Conservation (phyloP, 2,113 vertebrate species). For the Callospermophilus lateralis region DNA sequence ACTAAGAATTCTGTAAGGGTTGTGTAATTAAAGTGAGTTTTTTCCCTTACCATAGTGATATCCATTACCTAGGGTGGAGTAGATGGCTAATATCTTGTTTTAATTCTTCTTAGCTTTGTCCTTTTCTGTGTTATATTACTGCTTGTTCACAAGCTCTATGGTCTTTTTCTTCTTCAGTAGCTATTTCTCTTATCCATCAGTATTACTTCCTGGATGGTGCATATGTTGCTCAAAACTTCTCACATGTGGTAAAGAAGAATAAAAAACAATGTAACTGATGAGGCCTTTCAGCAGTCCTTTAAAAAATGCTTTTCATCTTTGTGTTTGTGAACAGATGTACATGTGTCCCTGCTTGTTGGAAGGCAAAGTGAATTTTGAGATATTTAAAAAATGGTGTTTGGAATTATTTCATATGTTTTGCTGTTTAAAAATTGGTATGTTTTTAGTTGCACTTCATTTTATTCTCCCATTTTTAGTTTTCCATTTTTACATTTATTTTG, state of each 20-base stretch:
- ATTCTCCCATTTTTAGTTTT: not conserved
- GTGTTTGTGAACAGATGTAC: not conserved
- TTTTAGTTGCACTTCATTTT: not conserved
- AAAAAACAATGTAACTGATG: not conserved
- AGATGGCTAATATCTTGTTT: not conserved
- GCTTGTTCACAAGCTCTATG: not conserved
- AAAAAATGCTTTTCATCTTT: conserved; percentile 1
- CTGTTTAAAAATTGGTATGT: not conserved
- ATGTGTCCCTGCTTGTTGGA: not conserved
- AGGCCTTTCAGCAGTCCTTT: not conserved
- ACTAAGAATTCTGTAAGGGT: not conserved
- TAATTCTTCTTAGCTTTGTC: not conserved
- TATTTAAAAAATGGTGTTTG: conserved; percentile 46
- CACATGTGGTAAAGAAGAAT: conserved; percentile 48
- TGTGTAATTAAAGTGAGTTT: not conserved
- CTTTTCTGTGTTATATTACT: not conserved
- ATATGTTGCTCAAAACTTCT: not conserved
- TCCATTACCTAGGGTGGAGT: not conserved
- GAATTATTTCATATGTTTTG: conserved; percentile 15
- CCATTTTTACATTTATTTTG: conserved; percentile 36
- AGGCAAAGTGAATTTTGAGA: conserved; percentile 26
- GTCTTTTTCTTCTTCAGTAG: not conserved
- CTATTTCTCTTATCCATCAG: conserved; percentile 2
- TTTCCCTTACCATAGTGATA: not conserved
- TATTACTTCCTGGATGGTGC: not conserved